These are phyloP conservation scores for Lordiphosa clarofinis DNA, from an alignment of 1,140 invertebrate genomes.

Conservation along the genomic window DNA sequence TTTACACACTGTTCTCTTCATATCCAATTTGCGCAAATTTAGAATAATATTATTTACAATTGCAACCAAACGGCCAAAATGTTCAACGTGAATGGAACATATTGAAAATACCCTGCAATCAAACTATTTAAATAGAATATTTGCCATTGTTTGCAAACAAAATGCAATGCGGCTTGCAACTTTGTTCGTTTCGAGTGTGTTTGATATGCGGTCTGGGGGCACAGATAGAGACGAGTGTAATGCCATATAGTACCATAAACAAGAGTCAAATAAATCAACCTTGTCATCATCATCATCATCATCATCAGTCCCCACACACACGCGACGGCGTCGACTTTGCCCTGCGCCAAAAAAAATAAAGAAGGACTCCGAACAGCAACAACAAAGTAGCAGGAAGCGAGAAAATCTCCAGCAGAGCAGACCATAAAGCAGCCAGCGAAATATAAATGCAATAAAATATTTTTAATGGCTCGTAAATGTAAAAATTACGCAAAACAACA, in stretches of 20 bases:
- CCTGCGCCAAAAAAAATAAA: conserved; percentile 15
- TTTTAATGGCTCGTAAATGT: conserved; percentile 70
- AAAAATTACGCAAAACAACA: conserved; percentile 62
- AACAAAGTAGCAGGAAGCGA: conserved; percentile 34
- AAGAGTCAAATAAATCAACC: conserved; percentile 67
- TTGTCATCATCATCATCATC: conserved; percentile 50
- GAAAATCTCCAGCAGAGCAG: conserved; percentile 58
- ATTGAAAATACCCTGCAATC: neutral
- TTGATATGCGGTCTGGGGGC: no score
- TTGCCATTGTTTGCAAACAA: neutral
- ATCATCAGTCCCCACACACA: conserved; percentile 45
- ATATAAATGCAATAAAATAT: conserved; percentile 72
- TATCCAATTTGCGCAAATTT: no score
- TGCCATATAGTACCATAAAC: conserved; percentile 57
- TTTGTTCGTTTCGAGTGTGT: no score
- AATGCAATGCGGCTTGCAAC: no score
- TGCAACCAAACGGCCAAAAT: no score
- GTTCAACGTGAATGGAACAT: no score
- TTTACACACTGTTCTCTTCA: no score
- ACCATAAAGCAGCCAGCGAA: conserved; percentile 64
- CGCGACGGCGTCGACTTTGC: conserved; percentile 24
- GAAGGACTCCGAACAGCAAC: conserved; percentile 5
- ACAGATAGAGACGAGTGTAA: conserved; percentile 42
- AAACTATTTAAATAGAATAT: neutral
- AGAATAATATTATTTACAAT: no score